A percentile compares a stretch with the other conserved stretches of the same genome.
Conservation (phyloP, 2,113 vertebrate genomes). For the Stictonetta naevosa region DNA sequence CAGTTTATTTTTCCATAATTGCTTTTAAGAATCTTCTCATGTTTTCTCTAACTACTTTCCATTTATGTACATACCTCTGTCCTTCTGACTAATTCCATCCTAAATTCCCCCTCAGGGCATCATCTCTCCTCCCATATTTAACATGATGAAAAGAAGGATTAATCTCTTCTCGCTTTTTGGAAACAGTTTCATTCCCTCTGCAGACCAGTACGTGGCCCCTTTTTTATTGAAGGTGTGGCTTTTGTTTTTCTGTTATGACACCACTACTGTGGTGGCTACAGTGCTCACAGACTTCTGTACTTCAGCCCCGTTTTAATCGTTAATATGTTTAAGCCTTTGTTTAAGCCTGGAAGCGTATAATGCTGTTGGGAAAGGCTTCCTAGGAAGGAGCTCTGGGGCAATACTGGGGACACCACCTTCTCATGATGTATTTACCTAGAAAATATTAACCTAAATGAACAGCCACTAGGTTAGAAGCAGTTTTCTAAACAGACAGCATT, state of each 20-base stretch:
- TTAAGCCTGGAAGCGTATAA: background rate
- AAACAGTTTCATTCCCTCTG: background rate
- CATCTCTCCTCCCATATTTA: background rate
- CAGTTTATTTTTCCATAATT: background rate
- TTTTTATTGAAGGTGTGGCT: background rate
- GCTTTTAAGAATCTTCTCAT: background rate
- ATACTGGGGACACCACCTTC: background rate
- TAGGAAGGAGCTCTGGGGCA: background rate
- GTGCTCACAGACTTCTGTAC: background rate
- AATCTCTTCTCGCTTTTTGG: background rate
- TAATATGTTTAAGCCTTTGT: background rate
- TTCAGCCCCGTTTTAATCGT: background rate
- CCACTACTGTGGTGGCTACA: background rate
- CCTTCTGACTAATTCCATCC: background rate
- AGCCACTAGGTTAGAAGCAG: background rate
- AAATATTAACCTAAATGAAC: background rate
- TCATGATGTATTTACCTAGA: background rate
- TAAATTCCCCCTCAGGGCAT: background rate
- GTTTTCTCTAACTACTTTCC: background rate
- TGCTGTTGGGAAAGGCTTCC: accelerated
- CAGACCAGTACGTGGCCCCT: background rate
- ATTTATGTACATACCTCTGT: background rate
- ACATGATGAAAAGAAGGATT: too few species aligned
- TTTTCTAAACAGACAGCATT: background rate
- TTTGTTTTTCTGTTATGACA: background rate